Conservation (phyloP, 1,140 invertebrate genomes). For the Bombus terrestris region DNA sequence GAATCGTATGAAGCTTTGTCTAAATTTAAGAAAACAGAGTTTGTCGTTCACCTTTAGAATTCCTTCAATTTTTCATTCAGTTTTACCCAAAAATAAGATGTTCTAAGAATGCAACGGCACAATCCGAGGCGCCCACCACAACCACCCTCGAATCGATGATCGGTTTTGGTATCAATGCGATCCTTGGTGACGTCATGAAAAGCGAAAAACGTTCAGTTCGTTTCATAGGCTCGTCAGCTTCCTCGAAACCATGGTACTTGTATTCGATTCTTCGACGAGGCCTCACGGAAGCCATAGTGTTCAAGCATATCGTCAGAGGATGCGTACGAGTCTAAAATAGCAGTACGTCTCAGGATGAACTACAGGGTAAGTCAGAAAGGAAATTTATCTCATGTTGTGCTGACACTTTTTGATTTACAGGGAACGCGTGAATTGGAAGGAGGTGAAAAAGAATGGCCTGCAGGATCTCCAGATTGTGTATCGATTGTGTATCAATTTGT, state of each 20-base stretch:
- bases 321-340: conserved; percentile 64
- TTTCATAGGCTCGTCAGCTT: background rate
- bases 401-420: too few species aligned
- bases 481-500: too few species aligned
- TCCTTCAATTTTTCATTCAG: background rate
- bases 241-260: conserved; percentile 53
- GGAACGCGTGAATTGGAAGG: too few species aligned
- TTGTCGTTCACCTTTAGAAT: background rate
- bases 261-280: conserved; percentile 74
- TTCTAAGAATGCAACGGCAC: conserved; percentile 87
- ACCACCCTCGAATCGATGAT: conserved; percentile 87
- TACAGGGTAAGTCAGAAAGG: too few species aligned
- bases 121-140: conserved; percentile 88
- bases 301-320: conserved; percentile 70
- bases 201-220: conserved; percentile 74
- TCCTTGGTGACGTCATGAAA: conserved; percentile 79
- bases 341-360: background rate
- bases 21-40: conserved; percentile 13
- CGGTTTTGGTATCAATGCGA: conserved; percentile 78
- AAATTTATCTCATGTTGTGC: too few species aligned
- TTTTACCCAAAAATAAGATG: conserved; percentile 85
- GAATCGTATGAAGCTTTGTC: conserved; percentile 78
- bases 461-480: too few species aligned
- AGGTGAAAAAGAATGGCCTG: too few species aligned
- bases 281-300: conserved; percentile 74